A percentile compares a stretch with the other conserved stretches of the same genome.
phyloP scores from a whole-genome alignment of 1,140 invertebrate species.

The Mylabris phalerata region DNA sequence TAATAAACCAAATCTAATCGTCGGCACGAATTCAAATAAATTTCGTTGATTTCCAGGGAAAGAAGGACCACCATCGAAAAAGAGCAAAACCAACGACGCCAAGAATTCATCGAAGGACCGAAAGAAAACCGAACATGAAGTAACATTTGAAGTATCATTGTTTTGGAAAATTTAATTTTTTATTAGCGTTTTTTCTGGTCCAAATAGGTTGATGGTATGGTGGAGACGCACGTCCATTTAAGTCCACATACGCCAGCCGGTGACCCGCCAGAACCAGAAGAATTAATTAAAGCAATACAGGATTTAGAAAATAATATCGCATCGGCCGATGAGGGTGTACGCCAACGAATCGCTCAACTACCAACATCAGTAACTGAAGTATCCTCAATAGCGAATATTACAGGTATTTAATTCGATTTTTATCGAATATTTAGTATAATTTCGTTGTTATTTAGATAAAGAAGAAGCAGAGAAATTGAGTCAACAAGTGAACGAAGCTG shows the following conservation, averaged over 20 bases:
- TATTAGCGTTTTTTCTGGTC: too few species aligned
- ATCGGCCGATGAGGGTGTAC: constrained; percentile 84
- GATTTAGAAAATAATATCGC: constrained; percentile 79
- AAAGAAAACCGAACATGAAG: constrained; percentile 47
- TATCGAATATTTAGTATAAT: neutral
- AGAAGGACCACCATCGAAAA: constrained; percentile 44
- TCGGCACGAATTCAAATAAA: neutral
- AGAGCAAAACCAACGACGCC: constrained; percentile 40
- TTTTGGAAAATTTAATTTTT: too few species aligned
- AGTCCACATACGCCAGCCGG: constrained; percentile 69
- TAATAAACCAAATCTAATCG: constrained; percentile 23
- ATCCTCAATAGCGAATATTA: constrained; percentile 70
- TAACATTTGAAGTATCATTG: constrained; percentile 28
- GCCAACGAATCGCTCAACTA: constrained; percentile 88
- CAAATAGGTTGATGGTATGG: constrained; percentile 50
- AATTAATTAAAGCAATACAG: constrained; percentile 73
- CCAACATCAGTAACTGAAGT: constrained; percentile 93
- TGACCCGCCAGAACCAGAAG: constrained; percentile 85
- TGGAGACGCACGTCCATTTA: constrained; percentile 65
- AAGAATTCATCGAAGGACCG: constrained; percentile 28
- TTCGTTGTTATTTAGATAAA: constrained; percentile 52
- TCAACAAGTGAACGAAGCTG: constrained; percentile 78
- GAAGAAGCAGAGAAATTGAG: constrained; percentile 64
- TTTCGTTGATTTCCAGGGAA: constrained; percentile 33
- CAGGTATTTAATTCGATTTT: constrained; percentile 48